Conservation (phyloP, 1,140 invertebrate species). For the Zeugodacus cucurbitae region DNA sequence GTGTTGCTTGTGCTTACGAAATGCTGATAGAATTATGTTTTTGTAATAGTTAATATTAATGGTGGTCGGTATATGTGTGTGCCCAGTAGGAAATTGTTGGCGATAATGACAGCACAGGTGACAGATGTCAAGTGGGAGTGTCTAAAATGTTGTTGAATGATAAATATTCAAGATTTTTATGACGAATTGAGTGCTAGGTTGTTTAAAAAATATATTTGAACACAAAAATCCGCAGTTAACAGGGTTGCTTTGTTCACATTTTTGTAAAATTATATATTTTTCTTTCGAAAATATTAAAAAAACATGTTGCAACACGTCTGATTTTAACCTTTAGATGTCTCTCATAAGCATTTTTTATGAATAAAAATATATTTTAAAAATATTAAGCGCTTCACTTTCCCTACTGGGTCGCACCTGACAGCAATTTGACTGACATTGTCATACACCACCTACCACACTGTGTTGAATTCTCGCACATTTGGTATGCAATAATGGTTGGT, state of each 20-base stretch:
- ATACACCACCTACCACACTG: conserved; percentile 1
- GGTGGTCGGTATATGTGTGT: background rate
- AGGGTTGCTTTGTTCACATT: no score
- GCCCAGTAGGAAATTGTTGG: background rate
- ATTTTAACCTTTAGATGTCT: no score
- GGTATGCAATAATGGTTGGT: conserved; percentile 24
- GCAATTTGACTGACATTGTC: background rate
- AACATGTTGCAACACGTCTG: no score
- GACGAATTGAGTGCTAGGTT: background rate
- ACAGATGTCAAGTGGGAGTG: background rate
- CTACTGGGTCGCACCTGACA: background rate
- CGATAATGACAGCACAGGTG: background rate
- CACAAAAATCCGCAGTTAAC: no score
- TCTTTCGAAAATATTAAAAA: no score
- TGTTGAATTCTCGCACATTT: conserved; percentile 19
- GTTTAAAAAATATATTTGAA: background rate
- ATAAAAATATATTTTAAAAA: background rate
- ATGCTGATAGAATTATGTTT: background rate
- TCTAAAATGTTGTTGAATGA: background rate
- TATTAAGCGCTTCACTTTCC: background rate
- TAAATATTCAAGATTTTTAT: background rate
- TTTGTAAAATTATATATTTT: no score
- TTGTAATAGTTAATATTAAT: background rate
- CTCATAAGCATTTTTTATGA: background rate
- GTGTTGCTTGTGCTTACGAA: no score